These are phyloP conservation scores for Pelecanus crispus DNA, from an alignment of 2,113 vertebrate species.

Conservation along the genomic window DNA sequence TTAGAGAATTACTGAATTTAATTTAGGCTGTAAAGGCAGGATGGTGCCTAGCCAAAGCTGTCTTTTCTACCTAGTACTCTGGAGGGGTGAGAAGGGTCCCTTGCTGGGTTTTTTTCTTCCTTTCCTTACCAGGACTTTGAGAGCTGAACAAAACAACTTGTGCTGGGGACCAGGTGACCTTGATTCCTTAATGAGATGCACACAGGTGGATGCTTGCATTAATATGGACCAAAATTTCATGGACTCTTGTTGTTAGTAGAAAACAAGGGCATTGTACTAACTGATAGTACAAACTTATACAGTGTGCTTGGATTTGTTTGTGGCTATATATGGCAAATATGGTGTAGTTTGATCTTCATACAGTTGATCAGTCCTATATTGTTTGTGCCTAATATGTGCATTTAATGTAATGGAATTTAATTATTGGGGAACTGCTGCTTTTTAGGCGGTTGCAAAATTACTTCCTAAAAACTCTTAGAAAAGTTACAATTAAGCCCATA, in stretches of 20 bases:
- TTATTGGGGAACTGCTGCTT: not conserved
- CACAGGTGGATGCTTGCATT: not conserved
- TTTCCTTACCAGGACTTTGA: not conserved
- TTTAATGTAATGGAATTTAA: not conserved
- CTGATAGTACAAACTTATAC: not conserved
- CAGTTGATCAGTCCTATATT: not conserved
- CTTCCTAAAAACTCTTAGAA: not conserved
- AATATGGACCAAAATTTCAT: not conserved
- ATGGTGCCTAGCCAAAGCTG: not conserved
- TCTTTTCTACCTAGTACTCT: not conserved
- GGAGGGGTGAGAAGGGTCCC: too few relatives aligned
- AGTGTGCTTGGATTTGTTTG: not conserved
- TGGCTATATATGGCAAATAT: not conserved
- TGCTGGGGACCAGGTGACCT: not conserved
- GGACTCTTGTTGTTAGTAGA: not conserved
- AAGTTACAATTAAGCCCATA: not conserved
- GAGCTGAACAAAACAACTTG: not conserved
- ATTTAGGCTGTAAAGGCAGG: not conserved
- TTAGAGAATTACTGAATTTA: not conserved
- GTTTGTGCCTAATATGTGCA: not conserved
- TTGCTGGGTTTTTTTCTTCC: not conserved
- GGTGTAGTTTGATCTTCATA: not conserved
- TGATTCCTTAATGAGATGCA: not conserved
- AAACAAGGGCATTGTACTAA: not conserved
- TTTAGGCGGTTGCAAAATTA: not conserved